Base-by-base conservation (phyloP, 2,888 invertebrate genomes). In the Stictocephala bisonia region DNA sequence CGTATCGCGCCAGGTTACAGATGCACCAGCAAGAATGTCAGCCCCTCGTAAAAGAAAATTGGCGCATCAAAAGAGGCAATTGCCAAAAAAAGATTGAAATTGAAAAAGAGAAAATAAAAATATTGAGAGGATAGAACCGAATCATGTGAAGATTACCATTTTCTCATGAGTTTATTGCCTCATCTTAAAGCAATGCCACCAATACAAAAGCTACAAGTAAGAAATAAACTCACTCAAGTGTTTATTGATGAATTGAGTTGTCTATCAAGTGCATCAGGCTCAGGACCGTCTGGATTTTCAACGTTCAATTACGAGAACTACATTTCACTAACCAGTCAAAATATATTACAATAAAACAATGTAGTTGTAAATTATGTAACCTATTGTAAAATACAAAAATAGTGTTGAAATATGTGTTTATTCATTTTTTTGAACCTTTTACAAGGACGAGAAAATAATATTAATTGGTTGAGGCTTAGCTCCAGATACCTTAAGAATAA, bases 191-290 rank as follows among this genome's bases (percentile, higher is more conserved):
- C n/a, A 22, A 20, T 66, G 27, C 66, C 35, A 7, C 15, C 27
- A 7, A 13, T 29, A n/a, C 11, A 31, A 11, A 66, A 66, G 22
- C 35, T 66, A n/a, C n/a, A 35, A 4, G 66, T 66, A 2, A n/a
- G n/a, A n/a, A 66, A 66, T 41, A 66, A 41, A 40, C 6, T 44
- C 4, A 44, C 27, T 4, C 35, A 40, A 40, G 66, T 66, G n/a
- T 22, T 66, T 3, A 66, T 66, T 66, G 66, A 66, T 22, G 66
- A 66, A 41, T n/a, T n/a, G n/a, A n/a, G n/a, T 15, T 35, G 35
- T 35, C 11, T 13, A 35, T 35, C 35, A 35, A 35, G 35, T 35
- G 35, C 7, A 35, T 35, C n/a, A n/a, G n/a, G n/a, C n/a, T n/a
- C n/a, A n/a, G n/a, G n/a, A n/a, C n/a, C n/a, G n/a, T n/a, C n/a